Percentiles rank a stretch among this genome's conserved stretches.
phyloP scores from a whole-genome alignment of 2,888 invertebrate genomes.

The Drosophila siamana region DNA sequence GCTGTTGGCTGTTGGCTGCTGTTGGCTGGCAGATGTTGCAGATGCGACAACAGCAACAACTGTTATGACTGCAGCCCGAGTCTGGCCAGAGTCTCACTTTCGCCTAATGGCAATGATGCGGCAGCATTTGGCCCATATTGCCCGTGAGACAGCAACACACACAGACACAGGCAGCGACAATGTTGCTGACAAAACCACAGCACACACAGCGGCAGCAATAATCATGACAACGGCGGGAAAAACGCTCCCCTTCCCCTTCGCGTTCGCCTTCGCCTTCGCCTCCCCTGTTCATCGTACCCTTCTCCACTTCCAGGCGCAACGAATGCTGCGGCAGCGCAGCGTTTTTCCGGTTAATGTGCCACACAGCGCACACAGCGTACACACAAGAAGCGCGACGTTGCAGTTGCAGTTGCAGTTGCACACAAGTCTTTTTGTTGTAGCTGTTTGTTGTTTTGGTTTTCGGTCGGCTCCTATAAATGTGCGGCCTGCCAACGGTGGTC shows the following conservation, averaged over 20 bases:
- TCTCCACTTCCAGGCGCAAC: conserved; percentile 8
- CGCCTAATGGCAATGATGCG: conserved; percentile 74
- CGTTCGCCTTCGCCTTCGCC: background rate
- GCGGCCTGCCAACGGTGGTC: conserved; percentile 46
- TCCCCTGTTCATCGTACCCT: too few relatives aligned
- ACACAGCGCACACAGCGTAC: conserved; percentile 11
- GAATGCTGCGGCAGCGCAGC: conserved; percentile 38
- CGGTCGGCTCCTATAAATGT: conserved; percentile 60
- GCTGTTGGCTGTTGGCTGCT: conserved; percentile 24
- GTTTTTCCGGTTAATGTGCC: conserved; percentile 70
- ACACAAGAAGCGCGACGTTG: background rate
- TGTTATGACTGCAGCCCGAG: conserved; percentile 27
- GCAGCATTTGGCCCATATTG: conserved; percentile 78
- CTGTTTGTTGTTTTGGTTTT: background rate
- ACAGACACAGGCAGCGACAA: conserved; percentile 1
- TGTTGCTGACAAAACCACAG: background rate
- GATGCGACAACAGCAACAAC: conserved; percentile 38
- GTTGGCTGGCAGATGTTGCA: conserved; percentile 33
- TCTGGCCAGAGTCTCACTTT: conserved; percentile 53
- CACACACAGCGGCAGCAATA: too few relatives aligned
- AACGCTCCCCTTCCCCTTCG: background rate
- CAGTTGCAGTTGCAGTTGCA: conserved; percentile 18
- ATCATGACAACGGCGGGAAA: conserved; percentile 52
- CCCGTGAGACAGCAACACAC: conserved; percentile 18
- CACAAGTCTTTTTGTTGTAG: background rate